These are phyloP conservation scores for Elmis aenea DNA, from an alignment of 2,888 invertebrate species.

Conservation along the genomic window DNA sequence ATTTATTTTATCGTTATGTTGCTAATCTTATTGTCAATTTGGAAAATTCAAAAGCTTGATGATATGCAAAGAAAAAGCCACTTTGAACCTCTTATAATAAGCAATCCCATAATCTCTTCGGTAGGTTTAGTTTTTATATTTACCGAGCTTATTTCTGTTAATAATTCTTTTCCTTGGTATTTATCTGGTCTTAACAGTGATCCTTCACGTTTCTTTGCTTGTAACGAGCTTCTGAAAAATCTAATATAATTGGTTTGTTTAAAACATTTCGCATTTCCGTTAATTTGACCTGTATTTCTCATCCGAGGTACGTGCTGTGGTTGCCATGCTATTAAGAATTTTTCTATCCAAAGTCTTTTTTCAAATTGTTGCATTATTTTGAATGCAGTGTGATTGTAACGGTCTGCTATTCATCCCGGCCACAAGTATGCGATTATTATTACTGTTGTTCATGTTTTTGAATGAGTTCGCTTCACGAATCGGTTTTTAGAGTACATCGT, in stretches of 20 bases:
- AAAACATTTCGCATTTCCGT: too few species aligned
- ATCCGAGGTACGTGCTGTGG: constrained; percentile 5
- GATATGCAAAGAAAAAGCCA: too few species aligned
- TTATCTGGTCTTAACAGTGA: background rate
- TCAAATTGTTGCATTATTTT: constrained; percentile 3
- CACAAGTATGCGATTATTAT: constrained; percentile 8
- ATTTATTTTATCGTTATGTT: too few species aligned
- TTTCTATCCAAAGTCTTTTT: constrained; percentile 4
- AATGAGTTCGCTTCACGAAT: too few species aligned
- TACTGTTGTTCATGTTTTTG: too few species aligned
- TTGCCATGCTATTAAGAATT: constrained; percentile 1
- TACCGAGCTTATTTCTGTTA: background rate
- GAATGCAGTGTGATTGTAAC: constrained; percentile 7
- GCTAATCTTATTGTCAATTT: too few species aligned
- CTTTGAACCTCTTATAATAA: too few species aligned
- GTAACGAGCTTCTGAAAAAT: background rate
- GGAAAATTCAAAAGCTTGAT: too few species aligned
- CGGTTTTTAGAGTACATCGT: too few species aligned
- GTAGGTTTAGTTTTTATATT: too few species aligned
- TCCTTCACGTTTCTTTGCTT: background rate
- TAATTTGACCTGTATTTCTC: constrained; percentile 8
- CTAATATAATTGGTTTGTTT: constrained; percentile 1
- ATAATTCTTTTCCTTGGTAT: background rate
- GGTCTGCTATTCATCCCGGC: constrained; percentile 4
- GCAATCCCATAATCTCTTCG: too few species aligned